These are phyloP conservation scores for Philypnodon macrostomus DNA, from an alignment of 2,797 vertebrate genomes.

Conservation along the genomic window DNA sequence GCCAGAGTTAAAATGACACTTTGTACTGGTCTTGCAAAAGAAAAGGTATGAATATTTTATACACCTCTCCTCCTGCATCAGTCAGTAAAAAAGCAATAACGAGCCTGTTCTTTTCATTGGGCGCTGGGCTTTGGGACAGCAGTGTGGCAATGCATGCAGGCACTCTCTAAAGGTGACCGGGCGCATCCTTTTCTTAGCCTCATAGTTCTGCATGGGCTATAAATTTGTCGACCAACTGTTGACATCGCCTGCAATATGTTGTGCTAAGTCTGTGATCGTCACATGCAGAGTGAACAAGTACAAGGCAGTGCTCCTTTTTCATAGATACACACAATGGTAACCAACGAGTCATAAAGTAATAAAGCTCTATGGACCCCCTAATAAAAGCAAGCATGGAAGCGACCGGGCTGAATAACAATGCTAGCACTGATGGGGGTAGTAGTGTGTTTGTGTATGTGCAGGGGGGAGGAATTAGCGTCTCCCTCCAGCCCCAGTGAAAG, in stretches of 20 bases:
- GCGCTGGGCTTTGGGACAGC: constrained; percentile 19
- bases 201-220: constrained; percentile 48
- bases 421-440: constrained; percentile 40
- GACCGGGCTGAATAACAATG: constrained; percentile 74
- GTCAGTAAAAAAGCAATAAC: constrained; percentile 48
- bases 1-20: constrained; percentile 43
- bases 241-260: constrained; percentile 74
- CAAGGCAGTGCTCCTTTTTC: constrained; percentile 39
- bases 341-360: constrained; percentile 74
- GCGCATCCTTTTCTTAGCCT: constrained; percentile 49
- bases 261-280: constrained; percentile 47
- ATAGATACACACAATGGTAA: constrained; percentile 46
- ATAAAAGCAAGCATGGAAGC: constrained; percentile 58
- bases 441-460: constrained; percentile 16
- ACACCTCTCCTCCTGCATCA: constrained; percentile 41
- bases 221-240: constrained; percentile 75
- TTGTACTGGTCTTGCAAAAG: constrained; percentile 45
- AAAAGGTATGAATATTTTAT: constrained; percentile 61
- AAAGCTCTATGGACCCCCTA: constrained; percentile 60
- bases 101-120: constrained; percentile 46
- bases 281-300: constrained; percentile 62
- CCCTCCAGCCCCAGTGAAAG: constrained; percentile 54
- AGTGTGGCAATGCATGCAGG: constrained; percentile 34
- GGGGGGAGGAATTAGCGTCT: constrained; percentile 32
- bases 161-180: constrained; percentile 49